Evolutionary conservation across 1,140 invertebrate genomes (phyloP).

Genomic region (Pantala flavescens): DNA sequence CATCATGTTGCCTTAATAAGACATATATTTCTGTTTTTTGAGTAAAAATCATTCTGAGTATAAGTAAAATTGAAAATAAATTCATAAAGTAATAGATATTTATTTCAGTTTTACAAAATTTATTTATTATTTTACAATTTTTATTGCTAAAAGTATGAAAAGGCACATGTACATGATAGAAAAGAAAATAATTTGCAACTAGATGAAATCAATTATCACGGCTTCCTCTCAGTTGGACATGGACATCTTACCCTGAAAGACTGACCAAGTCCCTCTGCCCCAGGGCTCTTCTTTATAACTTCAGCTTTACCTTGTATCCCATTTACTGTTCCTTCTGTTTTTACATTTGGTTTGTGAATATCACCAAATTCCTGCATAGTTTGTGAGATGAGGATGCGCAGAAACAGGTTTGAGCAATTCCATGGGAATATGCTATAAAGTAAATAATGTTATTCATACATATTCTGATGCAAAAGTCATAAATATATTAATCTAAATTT

Average conservation of each 20-base stretch:
- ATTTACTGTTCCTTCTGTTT: not conserved
- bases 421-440: not conserved
- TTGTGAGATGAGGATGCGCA: not conserved
- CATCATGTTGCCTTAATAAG: too few species aligned
- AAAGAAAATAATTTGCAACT: not conserved
- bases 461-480: too few species aligned
- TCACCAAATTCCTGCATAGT: not conserved
- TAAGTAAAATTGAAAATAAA: too few species aligned
- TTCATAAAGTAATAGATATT: too few species aligned
- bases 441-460: not conserved
- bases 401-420: constrained; percentile 1
- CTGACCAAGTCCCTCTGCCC: not conserved
- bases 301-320: not conserved
- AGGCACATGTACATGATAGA: constrained; percentile 5
- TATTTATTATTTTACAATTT: not conserved
- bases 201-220: constrained; percentile 1
- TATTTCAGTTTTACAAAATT: not conserved
- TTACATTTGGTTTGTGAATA: not conserved
- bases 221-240: not conserved
- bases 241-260: not conserved
- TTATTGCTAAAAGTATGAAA: not conserved
- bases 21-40: too few species aligned
- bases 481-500: too few species aligned
- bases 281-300: not conserved
- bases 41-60: too few species aligned